These are phyloP conservation scores for Leucosticte australis DNA, from an alignment of 2,113 vertebrate genomes.

Conservation along the genomic window DNA sequence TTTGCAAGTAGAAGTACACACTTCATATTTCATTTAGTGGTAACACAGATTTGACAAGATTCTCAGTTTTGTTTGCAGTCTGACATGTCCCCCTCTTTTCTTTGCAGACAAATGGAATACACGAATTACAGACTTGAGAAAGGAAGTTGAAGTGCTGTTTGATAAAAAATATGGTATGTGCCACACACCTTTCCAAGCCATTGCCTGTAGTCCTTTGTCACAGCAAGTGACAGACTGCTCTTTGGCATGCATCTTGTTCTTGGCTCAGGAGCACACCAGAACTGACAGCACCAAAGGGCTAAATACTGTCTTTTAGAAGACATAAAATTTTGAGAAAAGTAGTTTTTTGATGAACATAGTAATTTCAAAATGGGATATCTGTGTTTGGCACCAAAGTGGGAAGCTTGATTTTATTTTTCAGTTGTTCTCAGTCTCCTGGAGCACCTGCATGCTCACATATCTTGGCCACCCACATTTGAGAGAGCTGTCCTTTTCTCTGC, in stretches of 20 bases:
- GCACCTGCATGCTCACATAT: fast-evolving
- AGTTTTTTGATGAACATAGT: not conserved
- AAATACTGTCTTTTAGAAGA: not conserved
- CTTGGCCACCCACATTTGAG: not conserved
- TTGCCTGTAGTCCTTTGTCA: not conserved
- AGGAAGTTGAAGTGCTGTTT: slow-evolving; percentile 78
- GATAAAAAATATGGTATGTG: slow-evolving; percentile 78
- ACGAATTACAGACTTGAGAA: slow-evolving; percentile 77
- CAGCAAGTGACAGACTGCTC: not conserved
- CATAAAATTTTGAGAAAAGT: not conserved
- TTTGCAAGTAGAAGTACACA: not conserved
- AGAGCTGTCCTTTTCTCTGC: not conserved
- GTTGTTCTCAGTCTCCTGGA: not conserved
- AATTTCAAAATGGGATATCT: not conserved
- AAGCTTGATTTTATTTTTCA: not conserved
- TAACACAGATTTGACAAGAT: not conserved
- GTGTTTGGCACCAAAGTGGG: not conserved
- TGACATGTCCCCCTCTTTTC: not conserved
- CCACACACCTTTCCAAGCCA: not conserved
- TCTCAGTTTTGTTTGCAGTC: not conserved
- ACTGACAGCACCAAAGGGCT: not conserved
- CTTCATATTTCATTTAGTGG: not conserved
- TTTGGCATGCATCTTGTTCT: not conserved
- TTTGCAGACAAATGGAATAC: slow-evolving; percentile 81
- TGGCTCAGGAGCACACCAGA: not conserved